Base-by-base conservation (phyloP, 2,797 vertebrate genomes). In the Thalassophryne amazonica region DNA sequence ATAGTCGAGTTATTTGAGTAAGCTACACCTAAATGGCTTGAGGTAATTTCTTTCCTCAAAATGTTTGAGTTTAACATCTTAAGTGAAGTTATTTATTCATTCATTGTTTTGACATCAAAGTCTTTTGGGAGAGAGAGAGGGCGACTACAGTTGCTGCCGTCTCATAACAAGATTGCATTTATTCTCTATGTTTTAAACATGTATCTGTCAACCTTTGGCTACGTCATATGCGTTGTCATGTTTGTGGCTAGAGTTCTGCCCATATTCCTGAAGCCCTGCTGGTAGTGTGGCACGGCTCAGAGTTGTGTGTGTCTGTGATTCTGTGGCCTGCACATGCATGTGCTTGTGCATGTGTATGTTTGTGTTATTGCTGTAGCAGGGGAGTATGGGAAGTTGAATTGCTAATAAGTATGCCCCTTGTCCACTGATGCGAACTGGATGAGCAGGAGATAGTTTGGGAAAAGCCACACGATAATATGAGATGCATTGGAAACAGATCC, bases 131-230 rank as follows among this genome's bases (percentile, higher is more conserved):
- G 45, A 46, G 37, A 51, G 22, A 86, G 84, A 28, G 51, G 45
- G 54, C 27, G 49, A 9, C 48, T 24, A 4, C 38, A 55, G 50
- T 61, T 56, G 55, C 64, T 70, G 67, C 80, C 60, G 64, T 69
- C 56, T 77, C 46, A 35, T 43, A 31, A 64, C 69, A 43, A 34
- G 51, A 67, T 80, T 73, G 57, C 61, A 57, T 85, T 78, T 70
- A 80, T 81, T 69, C 56, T 16, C 23, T 25, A 88, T 85, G 80
- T 85, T 85, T 87, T 76, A 87, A 85, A 84, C 76, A 86, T 86
- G 73, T 72, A 68, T 78, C 66, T 81, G 77, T 80, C 75, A 72
- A 57, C 36, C 56, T 59, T 56, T 66, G 11, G 19, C 40, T 51
- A 63, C 45, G 66, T 67, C 72, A 66, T 54, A 25, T 19, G 32